These are phyloP conservation scores for Pseudochirops cupreus DNA, from an alignment of 2,797 vertebrate species.

Conservation along the genomic window DNA sequence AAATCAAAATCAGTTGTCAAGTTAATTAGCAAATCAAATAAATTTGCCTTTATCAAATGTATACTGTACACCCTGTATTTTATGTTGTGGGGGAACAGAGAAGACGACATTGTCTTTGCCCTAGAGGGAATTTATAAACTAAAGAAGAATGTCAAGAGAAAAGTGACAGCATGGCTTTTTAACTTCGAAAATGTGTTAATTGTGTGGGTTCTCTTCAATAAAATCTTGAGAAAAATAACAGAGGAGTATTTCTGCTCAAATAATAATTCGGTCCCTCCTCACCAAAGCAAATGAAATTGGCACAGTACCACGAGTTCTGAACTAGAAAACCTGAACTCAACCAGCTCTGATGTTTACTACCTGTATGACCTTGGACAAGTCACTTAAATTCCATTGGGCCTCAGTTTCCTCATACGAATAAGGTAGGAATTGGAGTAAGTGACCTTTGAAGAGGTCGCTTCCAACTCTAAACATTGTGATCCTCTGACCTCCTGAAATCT, in stretches of 20 bases:
- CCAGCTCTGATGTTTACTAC: neutral
- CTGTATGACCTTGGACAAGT: neutral
- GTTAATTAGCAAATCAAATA: conserved; percentile 36
- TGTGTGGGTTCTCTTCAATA: neutral
- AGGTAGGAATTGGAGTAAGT: neutral
- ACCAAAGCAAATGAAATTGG: conserved; percentile 20
- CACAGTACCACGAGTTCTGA: neutral
- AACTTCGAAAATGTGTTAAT: conserved; percentile 46
- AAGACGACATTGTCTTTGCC: neutral
- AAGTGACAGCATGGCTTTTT: neutral
- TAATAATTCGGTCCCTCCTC: conserved; percentile 18
- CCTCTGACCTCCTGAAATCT: neutral
- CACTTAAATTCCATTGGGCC: neutral
- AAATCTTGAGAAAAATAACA: conserved; percentile 52
- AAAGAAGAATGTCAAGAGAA: conserved; percentile 44
- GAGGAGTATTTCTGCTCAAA: neutral
- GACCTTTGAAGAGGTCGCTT: neutral
- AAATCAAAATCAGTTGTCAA: neutral
- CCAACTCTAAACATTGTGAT: neutral
- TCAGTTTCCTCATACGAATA: neutral
- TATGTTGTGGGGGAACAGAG: neutral
- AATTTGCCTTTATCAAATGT: neutral
- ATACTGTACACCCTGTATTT: neutral
- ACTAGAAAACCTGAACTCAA: neutral
- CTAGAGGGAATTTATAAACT: conserved; percentile 16